Base-by-base conservation (phyloP, 2,888 invertebrate species). In the Dicycla oo region DNA sequence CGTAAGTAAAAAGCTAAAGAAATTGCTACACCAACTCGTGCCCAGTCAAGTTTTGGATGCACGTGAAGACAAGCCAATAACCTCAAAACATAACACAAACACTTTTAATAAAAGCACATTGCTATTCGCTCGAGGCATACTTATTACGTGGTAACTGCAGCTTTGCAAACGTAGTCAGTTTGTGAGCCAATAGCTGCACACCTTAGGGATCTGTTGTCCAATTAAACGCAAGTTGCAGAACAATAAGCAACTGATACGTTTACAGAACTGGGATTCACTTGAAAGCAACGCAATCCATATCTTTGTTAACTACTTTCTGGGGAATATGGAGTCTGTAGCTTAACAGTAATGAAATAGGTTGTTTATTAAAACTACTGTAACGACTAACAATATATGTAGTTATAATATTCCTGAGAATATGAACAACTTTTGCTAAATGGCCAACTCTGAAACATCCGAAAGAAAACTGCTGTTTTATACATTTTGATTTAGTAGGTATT, bases 161-260 rank as follows among this genome's bases (percentile, higher is more conserved):
- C 47, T 43, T 26, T 69, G 45, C 53, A 58, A 73, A 47, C 49
- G 20, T 51, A 73, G 51, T 57, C 53, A 11, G 56, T 73, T 77
- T 54, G 56, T 30, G 54, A 64, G 34, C 60, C 80, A 75, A 69
- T 69, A 47, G 60, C 15, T 51, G 45, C 47, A 38, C 53, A 60
- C 76, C 58, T 60, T 10, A 49, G 77, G 78, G 81, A 81, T 51
- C 53, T 66, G 81, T 63, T 51, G 38, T 54, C 53, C 77, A 77
- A 79, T 79, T 79, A 79, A 66, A 45, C n/a, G 62, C 43, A 71
- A 80, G 72, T 75, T 51, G 76, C 62, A 76, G 58, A 65, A 80
- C 80, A 80, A 70, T 78, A 70, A 75, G 72, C 54, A 67, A 81
- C 54, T 80, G 80, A 64, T 70, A 79, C 66, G 45, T 63, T 81